Percentiles rank a stretch among this genome's conserved stretches.
These are phyloP conservation scores for Pseudocheirus occidentalis DNA, from an alignment of 2,797 vertebrate genomes.

Conservation along the genomic window DNA sequence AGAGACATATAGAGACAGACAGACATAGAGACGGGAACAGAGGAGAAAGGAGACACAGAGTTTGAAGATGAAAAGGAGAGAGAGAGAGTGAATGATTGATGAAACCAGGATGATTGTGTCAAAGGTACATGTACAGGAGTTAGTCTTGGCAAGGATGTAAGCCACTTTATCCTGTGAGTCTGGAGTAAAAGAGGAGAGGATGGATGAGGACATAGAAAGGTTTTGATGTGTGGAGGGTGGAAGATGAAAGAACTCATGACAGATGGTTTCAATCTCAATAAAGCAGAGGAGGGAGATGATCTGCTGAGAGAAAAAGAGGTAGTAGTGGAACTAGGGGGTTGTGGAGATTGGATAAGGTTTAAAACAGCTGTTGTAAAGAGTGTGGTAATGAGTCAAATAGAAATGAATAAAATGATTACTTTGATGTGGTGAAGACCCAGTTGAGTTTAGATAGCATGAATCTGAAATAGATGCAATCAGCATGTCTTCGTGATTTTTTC, in stretches of 20 bases:
- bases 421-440: neutral
- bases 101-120: neutral
- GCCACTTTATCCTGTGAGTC: neutral
- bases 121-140: neutral
- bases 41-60: neutral
- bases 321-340: neutral
- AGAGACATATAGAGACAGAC: neutral
- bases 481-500: neutral
- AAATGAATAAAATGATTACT: conserved; percentile 6
- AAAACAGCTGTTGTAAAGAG: neutral
- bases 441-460: neutral
- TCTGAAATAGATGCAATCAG: neutral
- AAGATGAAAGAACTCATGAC: neutral
- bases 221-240: neutral
- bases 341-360: neutral
- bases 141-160: neutral
- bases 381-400: neutral
- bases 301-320: neutral
- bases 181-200: neutral
- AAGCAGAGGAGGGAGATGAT: neutral
- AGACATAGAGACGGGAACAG: neutral
- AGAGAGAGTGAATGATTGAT: neutral
- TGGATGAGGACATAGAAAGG: neutral
- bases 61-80: neutral
- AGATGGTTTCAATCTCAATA: neutral